Conservation (phyloP, 2,797 vertebrate species). For the Trachurus trachurus region DNA sequence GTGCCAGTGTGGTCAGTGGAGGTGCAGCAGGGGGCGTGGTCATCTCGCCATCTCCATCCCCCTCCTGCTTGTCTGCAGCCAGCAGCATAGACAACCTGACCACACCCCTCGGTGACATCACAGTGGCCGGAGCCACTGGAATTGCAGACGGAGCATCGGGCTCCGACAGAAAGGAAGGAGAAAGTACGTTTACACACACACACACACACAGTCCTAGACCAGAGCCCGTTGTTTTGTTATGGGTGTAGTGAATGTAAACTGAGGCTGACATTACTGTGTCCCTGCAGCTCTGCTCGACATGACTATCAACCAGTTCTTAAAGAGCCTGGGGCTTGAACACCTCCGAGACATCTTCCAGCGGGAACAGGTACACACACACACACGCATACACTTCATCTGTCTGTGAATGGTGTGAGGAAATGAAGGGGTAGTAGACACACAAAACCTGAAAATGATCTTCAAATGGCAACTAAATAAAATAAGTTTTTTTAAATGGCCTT, state of each 20-base stretch:
- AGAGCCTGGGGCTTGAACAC: conserved; percentile 96
- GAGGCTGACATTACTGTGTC: conserved; percentile 6
- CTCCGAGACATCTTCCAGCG: conserved; percentile 97
- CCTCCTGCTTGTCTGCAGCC: conserved; percentile 95
- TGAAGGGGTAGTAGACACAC: background rate
- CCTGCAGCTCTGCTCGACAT: conserved; percentile 89
- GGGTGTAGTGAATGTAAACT: background rate
- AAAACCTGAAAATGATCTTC: background rate
- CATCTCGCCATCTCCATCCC: conserved; percentile 95
- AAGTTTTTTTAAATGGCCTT: background rate
- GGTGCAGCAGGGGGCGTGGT: conserved; percentile 80
- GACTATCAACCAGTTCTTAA: conserved; percentile 98
- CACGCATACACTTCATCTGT: conserved; percentile 2
- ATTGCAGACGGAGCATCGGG: conserved; percentile 92
- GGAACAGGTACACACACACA: conserved; percentile 89
- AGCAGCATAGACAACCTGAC: conserved; percentile 97
- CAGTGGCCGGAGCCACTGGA: conserved; percentile 88
- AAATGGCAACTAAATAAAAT: background rate
- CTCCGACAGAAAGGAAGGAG: conserved; percentile 94
- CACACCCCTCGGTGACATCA: conserved; percentile 89
- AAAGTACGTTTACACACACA: conserved; percentile 80
- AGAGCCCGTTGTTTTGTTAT: background rate
- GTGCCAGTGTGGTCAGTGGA: conserved; percentile 67
- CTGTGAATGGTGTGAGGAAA: background rate
- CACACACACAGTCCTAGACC: background rate